A percentile compares a stretch with the other conserved stretches of the same genome.
Evolutionary conservation across 2,797 vertebrate genomes (phyloP).

Genomic region (Halcyon leucocephala): DNA sequence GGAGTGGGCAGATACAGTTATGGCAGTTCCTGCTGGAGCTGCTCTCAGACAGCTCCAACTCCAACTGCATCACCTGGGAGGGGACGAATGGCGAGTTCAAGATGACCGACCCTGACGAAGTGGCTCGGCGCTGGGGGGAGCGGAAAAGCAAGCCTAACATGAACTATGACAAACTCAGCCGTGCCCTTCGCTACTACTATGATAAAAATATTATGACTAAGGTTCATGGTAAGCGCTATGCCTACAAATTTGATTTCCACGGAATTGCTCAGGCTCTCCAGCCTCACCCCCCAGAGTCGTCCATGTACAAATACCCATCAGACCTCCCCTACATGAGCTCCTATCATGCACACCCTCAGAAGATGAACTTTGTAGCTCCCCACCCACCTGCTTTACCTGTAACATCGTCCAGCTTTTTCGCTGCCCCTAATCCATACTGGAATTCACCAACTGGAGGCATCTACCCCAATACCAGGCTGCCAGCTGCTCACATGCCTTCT

Average conservation of each 20-base stretch:
- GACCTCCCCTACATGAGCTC: constrained; percentile 89
- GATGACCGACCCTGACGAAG: constrained; percentile 91
- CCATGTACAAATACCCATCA: constrained; percentile 90
- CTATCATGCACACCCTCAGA: constrained; percentile 89
- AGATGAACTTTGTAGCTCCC: constrained; percentile 90
- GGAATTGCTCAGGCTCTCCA: constrained; percentile 90
- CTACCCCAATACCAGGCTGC: constrained; percentile 87
- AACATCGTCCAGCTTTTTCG: constrained; percentile 87
- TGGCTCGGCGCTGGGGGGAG: constrained; percentile 90
- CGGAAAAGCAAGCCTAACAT: constrained; percentile 91
- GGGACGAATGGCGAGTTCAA: constrained; percentile 91
- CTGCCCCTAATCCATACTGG: constrained; percentile 88
- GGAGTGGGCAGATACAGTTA: constrained; percentile 90
- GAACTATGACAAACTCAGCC: constrained; percentile 93
- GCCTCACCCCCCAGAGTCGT: constrained; percentile 87
- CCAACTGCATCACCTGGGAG: constrained; percentile 91
- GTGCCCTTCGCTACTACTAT: constrained; percentile 91
- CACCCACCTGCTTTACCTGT: constrained; percentile 86
- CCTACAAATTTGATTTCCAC: constrained; percentile 93
- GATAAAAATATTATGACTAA: constrained; percentile 96
- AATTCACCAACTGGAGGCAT: constrained; percentile 88
- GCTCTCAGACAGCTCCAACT: constrained; percentile 88
- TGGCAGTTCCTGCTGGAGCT: constrained; percentile 92
- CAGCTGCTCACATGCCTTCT: constrained; percentile 87
- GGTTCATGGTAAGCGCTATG: constrained; percentile 90